Evolutionary conservation across 2,888 invertebrate genomes (phyloP), one percentile per base, ranked within the genome.

Genomic region (Tipula lateralis): DNA sequence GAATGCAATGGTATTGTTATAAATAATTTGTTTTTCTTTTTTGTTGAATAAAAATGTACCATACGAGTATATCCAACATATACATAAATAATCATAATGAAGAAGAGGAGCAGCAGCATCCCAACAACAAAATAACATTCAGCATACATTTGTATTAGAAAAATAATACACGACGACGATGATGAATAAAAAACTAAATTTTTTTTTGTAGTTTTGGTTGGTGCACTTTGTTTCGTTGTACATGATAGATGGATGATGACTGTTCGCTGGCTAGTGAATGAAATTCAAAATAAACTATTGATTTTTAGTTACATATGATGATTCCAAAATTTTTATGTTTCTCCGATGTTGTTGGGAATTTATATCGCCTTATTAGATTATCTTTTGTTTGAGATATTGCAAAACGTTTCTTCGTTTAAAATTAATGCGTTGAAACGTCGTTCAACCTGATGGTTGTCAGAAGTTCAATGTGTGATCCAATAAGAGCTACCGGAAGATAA

Each of bases 201-300:
- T 32, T 32, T 32, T 32, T 32, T 32, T 32, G 32, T 32, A 66
- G 66, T 66, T 66, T 39, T n/a, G n/a, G n/a, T n/a, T 44, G 24
- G 24, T 66, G 24, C 66, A 24, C 24, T 24, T 66, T 66, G 9
- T 66, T 66, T 66, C 66, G 66, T 24, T 66, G n/a, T n/a, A 24
- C 66, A 66, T 66, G 66, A 66, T 66, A 66, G 66, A 66, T 66
- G 66, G 66, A 66, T 66, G 66, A 66, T 66, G 66, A 66, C 66
- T 66, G 66, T 66, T 66, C 12, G 66, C 66, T 66, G 66, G 24
- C 66, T 66, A 24, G 24, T 24, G 44, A 50, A 50, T 50, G 44
- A 50, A 50, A 50, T 16, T 50, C 16, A 66, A 24, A 66, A 50
- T 19, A 50, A 24, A 66, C 12, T 66, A 66, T 66, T 24, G 66